A percentile compares a stretch with the other conserved stretches of the same genome.
Conservation (phyloP, 2,113 vertebrate genomes). For the Mungos mungo region DNA sequence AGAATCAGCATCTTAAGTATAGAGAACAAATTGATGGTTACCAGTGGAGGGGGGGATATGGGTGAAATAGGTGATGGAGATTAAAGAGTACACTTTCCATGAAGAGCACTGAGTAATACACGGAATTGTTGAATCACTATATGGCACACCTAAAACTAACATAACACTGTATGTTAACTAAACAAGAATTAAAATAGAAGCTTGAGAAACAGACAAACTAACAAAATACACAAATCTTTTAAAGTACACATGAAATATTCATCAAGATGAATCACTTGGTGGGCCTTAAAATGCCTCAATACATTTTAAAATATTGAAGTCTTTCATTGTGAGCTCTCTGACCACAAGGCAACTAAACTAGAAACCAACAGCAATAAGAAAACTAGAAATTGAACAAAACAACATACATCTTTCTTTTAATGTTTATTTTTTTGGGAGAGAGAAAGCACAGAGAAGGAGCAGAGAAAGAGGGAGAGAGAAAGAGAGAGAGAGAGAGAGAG, state of each 20-base stretch:
- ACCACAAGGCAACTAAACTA: background rate
- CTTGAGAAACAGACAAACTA: too few relatives aligned
- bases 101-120: background rate
- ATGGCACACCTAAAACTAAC: too few relatives aligned
- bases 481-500: too few relatives aligned
- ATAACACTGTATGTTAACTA: background rate
- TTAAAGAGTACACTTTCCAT: background rate
- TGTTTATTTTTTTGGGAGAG: too few relatives aligned
- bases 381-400: background rate
- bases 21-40: background rate
- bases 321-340: background rate
- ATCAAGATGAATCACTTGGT: background rate
- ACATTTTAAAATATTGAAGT: background rate
- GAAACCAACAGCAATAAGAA: background rate
- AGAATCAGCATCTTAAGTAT: background rate
- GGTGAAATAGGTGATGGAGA: background rate
- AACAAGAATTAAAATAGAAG: too few relatives aligned
- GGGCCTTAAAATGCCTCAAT: background rate
- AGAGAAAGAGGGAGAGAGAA: too few relatives aligned
- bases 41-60: background rate
- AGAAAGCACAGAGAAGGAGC: too few relatives aligned
- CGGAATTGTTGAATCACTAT: background rate
- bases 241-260: background rate
- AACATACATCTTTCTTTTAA: background rate
- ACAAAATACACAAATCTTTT: background rate